Base-by-base conservation (phyloP, 2,888 invertebrate genomes). In the Coelinius sp. region DNA sequence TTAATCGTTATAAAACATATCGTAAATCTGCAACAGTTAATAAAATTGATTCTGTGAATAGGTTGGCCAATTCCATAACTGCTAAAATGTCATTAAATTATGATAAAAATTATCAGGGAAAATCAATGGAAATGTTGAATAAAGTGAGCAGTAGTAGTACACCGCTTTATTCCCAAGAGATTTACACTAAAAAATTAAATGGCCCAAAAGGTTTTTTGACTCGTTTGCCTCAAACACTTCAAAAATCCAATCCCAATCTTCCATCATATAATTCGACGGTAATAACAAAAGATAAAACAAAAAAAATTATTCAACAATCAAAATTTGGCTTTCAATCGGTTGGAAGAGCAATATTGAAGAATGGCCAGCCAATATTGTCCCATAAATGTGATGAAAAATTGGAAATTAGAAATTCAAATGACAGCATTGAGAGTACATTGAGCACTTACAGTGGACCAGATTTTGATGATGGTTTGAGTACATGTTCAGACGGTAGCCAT, bases 171-270 rank as follows among this genome's bases (percentile, higher is more conserved):
- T 17, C 73, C 7, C 63, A 71, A 0, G 81, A 76, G 8, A 78
- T 76, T 68, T 27, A 70, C 12, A 71, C 72, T 0, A 79, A 78
- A 63, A 79, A 78, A 63, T 73, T 83, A 14, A 81, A 81, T 20
- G 76, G 77, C 1, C 81, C 84, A 0, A 79, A 78, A 2, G n/a
- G n/a, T n/a, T 76, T 76, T 41, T 76, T 83, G 1, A 83, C 86
- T 0, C 85, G 83, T 24, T 77, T 86, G 38, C 86, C 87, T 0
- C 82, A 84, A 25, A 81, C 80, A 12, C 77, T 88, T 49, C 87
- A 86, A 68, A 88, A 86, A 31, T 88, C 88, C 0, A 86, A 87
- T 83, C 88, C 88, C 0, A 88, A 87, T 82, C 79, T 87, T 0
- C 77, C 81, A n/a, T 82, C 83, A 1, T 81, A 73, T 49, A 75